phyloP scores from a whole-genome alignment of 2,888 invertebrate genomes.

The Drosophila imparisetae region DNA sequence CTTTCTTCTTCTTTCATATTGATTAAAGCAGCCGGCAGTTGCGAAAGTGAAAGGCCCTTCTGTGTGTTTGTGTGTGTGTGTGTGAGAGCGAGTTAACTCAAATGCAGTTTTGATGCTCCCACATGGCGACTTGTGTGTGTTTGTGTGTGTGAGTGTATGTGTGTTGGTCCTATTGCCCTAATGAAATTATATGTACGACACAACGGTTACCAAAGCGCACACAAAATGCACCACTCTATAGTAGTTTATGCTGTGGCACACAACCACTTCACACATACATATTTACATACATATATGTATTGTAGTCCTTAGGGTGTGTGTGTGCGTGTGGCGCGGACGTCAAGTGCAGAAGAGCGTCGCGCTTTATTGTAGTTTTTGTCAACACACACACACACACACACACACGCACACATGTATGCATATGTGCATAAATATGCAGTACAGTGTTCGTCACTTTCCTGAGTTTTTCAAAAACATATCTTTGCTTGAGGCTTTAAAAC shows the following conservation, averaged over 20 bases:
- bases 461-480: not conserved
- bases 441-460: conserved; percentile 3
- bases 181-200: conserved; percentile 70
- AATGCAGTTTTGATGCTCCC: conserved; percentile 48
- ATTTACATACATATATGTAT: conserved; percentile 1
- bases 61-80: conserved; percentile 8
- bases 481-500: not conserved
- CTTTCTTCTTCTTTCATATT: conserved; percentile 18
- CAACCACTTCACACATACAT: conserved; percentile 31
- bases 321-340: conserved; percentile 1
- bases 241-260: conserved; percentile 52
- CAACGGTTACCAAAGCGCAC: conserved; percentile 54
- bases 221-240: conserved; percentile 45
- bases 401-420: not conserved
- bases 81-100: conserved; percentile 6
- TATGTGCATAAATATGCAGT: not conserved
- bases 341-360: conserved; percentile 35
- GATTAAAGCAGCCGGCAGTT: conserved; percentile 35
- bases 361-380: conserved; percentile 58
- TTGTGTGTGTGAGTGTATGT: conserved; percentile 34
- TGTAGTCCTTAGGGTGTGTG: not conserved
- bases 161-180: conserved; percentile 77
- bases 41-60: conserved; percentile 60
- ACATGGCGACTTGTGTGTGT: conserved; percentile 10
- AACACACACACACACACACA: conserved; percentile 35